Base-by-base conservation (phyloP, 2,888 invertebrate genomes). In the Ligdia adustata region DNA sequence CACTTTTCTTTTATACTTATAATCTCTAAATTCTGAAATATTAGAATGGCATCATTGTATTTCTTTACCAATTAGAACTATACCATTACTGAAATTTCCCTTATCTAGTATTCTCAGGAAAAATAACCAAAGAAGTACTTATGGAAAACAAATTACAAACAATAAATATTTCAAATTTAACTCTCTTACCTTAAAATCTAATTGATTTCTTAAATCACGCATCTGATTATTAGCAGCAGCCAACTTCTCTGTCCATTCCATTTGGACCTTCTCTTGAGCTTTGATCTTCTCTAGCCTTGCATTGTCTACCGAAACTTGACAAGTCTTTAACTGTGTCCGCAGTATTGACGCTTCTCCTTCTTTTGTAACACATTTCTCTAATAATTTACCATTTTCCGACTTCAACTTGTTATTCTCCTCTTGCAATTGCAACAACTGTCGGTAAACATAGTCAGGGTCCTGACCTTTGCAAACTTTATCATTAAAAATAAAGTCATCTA, bases 311-410 rank as follows among this genome's bases (percentile, higher is more conserved):
- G 85, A 76, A 0, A 72, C 61, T 58, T 90, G 91, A 38, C 80
- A 80, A 14, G 86, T 80, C 54, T 91, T 90, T 39, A 92, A 62
- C 66, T 92, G 92, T 1, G 84, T 84, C 7, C 92, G 73, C 42
- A 93, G 67, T 60, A 92, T 91, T 3, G 91, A 84, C 0, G 91
- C 89, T 66, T 93, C 92, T 0, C 73, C 92, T 62, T 91, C 91
- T 60, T 92, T 92, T 0, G 90, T 91, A 0, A 90, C 81, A 76
- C 85, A 91, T 70, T 91, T 85, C 29, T 91, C 88, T 27, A 83
- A 57, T 24, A 90, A 64, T 53, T 83, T 88, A 1, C 86, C 85
- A 65, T 89, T 88, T 45, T 89, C 88, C 0, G 81, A 81, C 51
- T 83, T 88, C 4, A 90, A 59, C 55, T 84, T 88, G 1, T 72